Base-by-base conservation (phyloP, 2,797 vertebrate species). In the Acanthiza pusilla region DNA sequence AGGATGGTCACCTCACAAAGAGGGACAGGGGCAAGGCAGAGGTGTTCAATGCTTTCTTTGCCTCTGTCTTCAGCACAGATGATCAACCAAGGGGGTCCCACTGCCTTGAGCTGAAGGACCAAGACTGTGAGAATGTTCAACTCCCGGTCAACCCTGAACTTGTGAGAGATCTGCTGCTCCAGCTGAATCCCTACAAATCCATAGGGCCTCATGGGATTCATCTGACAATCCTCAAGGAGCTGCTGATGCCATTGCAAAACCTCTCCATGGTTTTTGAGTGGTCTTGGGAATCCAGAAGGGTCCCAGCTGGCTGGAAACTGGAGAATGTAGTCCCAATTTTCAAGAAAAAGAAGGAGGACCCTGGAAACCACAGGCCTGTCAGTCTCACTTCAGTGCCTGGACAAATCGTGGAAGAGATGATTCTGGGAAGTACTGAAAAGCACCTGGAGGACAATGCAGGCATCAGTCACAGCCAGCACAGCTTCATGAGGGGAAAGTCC, bases 121-220 rank as follows among this genome's bases (percentile, higher is more conserved):
- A 36, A 48, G 40, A 60, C 38, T 66, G 34, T 30, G 11, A 47
- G 5, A 68, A 75, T 22, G 36, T 50, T 42, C 48, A 67, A 4
- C 18, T 88, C 30, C 70, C 34, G 74, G 42, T 0, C 0, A 0
- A 57, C 20, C 29, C 57, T 58, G 54, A 76, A 57, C 26, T 19
- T 54, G 25, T 30, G 26, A 2, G 3, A 55, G 27, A 70, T 26
- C 36, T 70, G 78, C 42, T 50, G 48, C 36, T 75, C 42, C 63
- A 76, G 22, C 30, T 50, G 42, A 13, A 50, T 55, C 12, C 16
- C 36, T 57, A 21, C 20, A 70, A 38, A 70, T 16, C 43, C n/a
- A n/a, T 11, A 11, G 32, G 27, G 25, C 36, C 32, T 45, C 36
- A 13, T 15, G 32, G 32, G 13, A 68, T 25, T n/a, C 12, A 43